Evolutionary conservation across 2,797 vertebrate species (phyloP).

Genomic region (Catamblyrhynchus diadema): DNA sequence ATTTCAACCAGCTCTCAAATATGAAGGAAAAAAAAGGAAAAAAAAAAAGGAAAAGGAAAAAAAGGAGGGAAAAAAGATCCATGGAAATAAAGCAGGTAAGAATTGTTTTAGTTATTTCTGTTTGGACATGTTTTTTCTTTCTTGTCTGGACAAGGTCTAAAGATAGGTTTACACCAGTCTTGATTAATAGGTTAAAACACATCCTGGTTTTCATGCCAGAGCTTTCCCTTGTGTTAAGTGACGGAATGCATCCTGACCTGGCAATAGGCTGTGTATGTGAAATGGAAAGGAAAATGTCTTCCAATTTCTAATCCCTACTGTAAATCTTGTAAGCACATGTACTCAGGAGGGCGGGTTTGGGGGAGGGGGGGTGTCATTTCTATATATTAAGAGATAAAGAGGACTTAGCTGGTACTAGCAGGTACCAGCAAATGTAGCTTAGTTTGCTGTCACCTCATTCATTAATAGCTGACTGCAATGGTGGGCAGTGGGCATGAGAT

Average conservation of each 20-base stretch:
- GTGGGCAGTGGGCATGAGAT: not conserved
- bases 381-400: slow-evolving; percentile 25
- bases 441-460: slow-evolving; percentile 2
- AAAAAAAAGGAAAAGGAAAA: fast-evolving
- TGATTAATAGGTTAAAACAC: slow-evolving; percentile 52
- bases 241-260: slow-evolving; percentile 34
- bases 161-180: slow-evolving; percentile 30
- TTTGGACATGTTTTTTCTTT: slow-evolving; percentile 37
- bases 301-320: slow-evolving; percentile 44
- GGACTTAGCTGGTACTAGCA: slow-evolving; percentile 32
- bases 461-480: not conserved
- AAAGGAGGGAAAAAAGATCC: fast-evolving
- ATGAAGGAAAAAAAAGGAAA: not conserved
- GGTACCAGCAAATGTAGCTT: slow-evolving; percentile 12
- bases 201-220: slow-evolving; percentile 34
- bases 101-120: slow-evolving; percentile 22
- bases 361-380: not conserved
- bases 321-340: slow-evolving; percentile 40
- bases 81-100: slow-evolving; percentile 9
- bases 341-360: not conserved
- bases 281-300: slow-evolving; percentile 49
- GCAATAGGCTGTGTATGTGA: not conserved
- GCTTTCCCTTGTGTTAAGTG: slow-evolving; percentile 22
- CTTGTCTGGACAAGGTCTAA: slow-evolving; percentile 45
- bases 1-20: not conserved